Conservation (phyloP, 2,113 vertebrate species). For the Carollia perspicillata region DNA sequence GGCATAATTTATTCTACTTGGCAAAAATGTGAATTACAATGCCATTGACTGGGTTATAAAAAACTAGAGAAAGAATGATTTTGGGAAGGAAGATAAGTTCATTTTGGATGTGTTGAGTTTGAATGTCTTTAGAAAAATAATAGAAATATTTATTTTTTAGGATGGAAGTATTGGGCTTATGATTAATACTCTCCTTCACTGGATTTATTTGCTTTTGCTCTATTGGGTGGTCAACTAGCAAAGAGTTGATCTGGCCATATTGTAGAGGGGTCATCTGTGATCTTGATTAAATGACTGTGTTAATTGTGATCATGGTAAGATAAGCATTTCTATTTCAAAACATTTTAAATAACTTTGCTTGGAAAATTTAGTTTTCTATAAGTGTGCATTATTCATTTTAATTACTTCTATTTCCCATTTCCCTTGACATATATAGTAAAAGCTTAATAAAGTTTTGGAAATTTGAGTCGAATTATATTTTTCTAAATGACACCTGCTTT, state of each 20-base stretch:
- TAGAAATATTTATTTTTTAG: not conserved
- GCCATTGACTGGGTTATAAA: not conserved
- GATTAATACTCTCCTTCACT: not conserved
- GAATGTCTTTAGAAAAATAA: slow-evolving; percentile 7
- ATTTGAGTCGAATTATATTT: not conserved
- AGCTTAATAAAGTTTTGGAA: not conserved
- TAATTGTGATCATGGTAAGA: not conserved
- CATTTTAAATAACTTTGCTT: slow-evolving; percentile 7
- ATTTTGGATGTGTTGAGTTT: slow-evolving; percentile 3
- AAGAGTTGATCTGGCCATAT: not conserved
- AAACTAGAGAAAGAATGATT: slow-evolving; percentile 16
- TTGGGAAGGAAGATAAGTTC: not conserved
- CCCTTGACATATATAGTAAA: not conserved
- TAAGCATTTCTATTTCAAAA: slow-evolving; percentile 6
- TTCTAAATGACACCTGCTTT: not conserved
- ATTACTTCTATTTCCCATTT: not conserved
- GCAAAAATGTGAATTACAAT: slow-evolving; percentile 8
- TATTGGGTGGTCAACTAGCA: not conserved
- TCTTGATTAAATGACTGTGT: not conserved
- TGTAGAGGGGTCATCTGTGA: not conserved
- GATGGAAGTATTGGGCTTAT: not conserved
- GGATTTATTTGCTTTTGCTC: not conserved
- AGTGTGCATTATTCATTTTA: not conserved
- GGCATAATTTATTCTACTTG: not conserved
- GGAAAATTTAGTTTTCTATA: not conserved